A percentile compares a stretch with the other conserved stretches of the same genome.
Evolutionary conservation across 2,113 vertebrate genomes (phyloP).

Genomic region (Thermophis baileyi): DNA sequence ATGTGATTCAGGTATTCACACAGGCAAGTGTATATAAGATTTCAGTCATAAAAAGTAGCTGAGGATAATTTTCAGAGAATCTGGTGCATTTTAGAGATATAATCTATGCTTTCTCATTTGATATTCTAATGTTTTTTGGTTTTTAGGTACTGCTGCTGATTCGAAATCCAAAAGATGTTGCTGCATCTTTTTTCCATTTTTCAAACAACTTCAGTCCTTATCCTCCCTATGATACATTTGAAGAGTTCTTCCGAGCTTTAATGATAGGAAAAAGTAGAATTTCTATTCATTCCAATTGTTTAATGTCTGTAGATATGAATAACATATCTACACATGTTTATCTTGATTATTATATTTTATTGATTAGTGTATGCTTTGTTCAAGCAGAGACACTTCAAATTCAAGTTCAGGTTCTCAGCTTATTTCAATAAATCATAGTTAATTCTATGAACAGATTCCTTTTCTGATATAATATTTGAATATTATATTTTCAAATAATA

Average conservation of each 20-base stretch:
- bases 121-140: background rate
- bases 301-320: background rate
- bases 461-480: background rate
- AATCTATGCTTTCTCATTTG: background rate
- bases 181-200: constrained; percentile 60
- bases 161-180: constrained; percentile 61
- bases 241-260: constrained; percentile 52
- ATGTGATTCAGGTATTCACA: background rate
- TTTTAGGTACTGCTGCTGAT: constrained; percentile 53
- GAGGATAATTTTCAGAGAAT: background rate
- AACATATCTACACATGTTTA: background rate
- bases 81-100: background rate
- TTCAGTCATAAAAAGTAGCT: background rate
- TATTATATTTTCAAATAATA: too few relatives aligned
- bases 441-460: background rate
- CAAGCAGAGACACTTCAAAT: background rate
- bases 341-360: background rate
- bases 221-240: constrained; percentile 50
- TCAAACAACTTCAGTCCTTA: background rate
- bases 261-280: constrained; percentile 56
- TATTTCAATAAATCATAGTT: background rate
- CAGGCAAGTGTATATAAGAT: background rate
- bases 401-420: background rate
- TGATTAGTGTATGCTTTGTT: background rate
- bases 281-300: background rate